Evolutionary conservation across 2,113 vertebrate species (phyloP), one percentile per base, ranked within the genome.

Genomic region (Osmerus mordax): DNA sequence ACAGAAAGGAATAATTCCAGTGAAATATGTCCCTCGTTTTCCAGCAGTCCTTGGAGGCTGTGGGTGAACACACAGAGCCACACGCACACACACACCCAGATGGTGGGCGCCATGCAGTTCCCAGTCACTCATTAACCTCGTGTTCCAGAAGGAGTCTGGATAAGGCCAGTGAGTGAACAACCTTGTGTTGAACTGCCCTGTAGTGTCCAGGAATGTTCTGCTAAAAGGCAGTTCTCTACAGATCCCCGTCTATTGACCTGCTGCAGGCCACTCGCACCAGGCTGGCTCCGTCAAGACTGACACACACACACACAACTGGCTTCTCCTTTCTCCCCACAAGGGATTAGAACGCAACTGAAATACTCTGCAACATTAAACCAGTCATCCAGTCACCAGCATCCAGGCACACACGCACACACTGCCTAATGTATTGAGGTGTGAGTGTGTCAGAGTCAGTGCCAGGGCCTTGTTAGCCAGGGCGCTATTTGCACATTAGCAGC

Each of bases 401-500:
- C 41, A 47, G 18, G 61, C 11, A 47, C 7, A 52, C 32, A 72
- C 65, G 59, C 59, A 51, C 54, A 18, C 65, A 28, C 0, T 16
- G 21, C 59, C 59, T 21, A 25, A 14, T 61, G 59, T 61, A 25
- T 25, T 2, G 23, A 21, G 13, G 3, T 28, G 59, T 25, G 60
- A 15, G 28, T 13, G 12, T 25, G 41, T 21, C 12, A 23, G n/a
- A 66, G 8, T 41, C 29, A 47, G 13, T 47, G 41, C 41, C 32
- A 47, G n/a, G 21, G 36, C 65, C 60, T 29, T 18, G 25, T 63
- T 28, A 63, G 18, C 71, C 62, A 4, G 0, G 64, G 61, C 1
- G 51, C 23, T 64, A 32, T 64, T 28, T 41, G 11, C 36, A 70
- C 23, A 52, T 68, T 70, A 53, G 28, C 67, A 72, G 77, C 55